phyloP scores from a whole-genome alignment of 2,797 vertebrate genomes.

The Adrianichthys oophorus region DNA sequence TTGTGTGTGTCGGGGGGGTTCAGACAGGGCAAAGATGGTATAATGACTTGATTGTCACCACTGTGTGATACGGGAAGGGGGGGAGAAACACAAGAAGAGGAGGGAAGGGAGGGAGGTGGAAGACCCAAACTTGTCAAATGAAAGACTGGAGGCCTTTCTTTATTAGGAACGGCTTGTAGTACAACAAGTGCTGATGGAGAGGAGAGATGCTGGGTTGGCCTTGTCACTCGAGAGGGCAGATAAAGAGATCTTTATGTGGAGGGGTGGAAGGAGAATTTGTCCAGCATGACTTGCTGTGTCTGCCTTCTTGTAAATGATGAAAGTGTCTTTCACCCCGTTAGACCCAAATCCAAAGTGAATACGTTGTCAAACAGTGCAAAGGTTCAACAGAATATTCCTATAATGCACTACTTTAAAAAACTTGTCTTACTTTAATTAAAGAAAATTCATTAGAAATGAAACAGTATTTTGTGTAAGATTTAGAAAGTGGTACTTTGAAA shows the following conservation, averaged over 20 bases:
- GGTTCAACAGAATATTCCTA: too few relatives aligned
- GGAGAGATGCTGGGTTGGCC: slow-evolving; percentile 48
- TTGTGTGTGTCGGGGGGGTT: slow-evolving; percentile 6
- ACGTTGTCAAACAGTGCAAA: too few relatives aligned
- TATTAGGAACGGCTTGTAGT: slow-evolving; percentile 64
- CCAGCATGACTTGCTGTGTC: slow-evolving; percentile 47
- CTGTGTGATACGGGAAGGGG: slow-evolving; percentile 62
- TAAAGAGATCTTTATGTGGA: slow-evolving; percentile 69
- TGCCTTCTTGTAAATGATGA: slow-evolving; percentile 30
- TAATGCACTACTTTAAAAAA: too few relatives aligned
- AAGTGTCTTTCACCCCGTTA: too few relatives aligned
- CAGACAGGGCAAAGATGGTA: slow-evolving; percentile 75
- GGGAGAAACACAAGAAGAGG: slow-evolving; percentile 20
- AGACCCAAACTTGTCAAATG: slow-evolving; percentile 63
- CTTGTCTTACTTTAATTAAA: too few relatives aligned
- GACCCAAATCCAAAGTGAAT: too few relatives aligned
- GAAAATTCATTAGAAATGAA: too few relatives aligned
- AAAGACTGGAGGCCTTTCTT: slow-evolving; percentile 74
- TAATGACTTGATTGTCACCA: slow-evolving; percentile 94
- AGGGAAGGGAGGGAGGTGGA: slow-evolving; percentile 42
- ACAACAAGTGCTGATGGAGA: slow-evolving; percentile 77
- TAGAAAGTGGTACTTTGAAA: too few relatives aligned
- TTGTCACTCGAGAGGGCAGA: slow-evolving; percentile 72
- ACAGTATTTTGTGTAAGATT: too few relatives aligned
- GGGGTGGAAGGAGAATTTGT: slow-evolving; percentile 57